These are phyloP conservation scores for Drosophila leontia DNA, from an alignment of 1,140 invertebrate genomes.

Conservation along the genomic window DNA sequence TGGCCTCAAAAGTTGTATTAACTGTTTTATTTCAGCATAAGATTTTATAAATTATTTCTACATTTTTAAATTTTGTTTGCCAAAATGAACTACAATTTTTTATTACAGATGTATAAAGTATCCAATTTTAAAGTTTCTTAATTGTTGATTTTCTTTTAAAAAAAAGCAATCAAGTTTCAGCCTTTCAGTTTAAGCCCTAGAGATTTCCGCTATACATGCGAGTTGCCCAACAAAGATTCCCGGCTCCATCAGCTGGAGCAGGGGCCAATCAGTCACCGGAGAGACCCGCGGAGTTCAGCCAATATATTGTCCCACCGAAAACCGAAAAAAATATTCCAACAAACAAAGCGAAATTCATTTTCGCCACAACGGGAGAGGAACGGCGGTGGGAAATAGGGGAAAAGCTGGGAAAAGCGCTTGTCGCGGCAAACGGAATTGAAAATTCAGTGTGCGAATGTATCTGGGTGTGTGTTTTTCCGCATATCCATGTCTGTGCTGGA, in stretches of 20 bases:
- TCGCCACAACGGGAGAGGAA: constrained; percentile 17
- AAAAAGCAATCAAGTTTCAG: constrained; percentile 40
- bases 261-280: constrained; percentile 69
- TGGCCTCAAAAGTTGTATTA: background rate
- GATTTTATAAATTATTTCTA: too few species aligned
- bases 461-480: constrained; percentile 52
- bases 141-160: background rate
- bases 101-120: background rate
- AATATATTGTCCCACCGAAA: constrained; percentile 68
- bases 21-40: background rate
- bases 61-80: background rate
- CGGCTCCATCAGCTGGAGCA: constrained; percentile 9
- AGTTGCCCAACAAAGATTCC: constrained; percentile 18
- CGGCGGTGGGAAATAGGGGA: background rate
- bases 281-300: constrained; percentile 27
- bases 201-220: constrained; percentile 25
- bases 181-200: constrained; percentile 18
- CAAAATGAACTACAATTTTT: too few species aligned
- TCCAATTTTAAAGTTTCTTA: background rate
- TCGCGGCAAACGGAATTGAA: constrained; percentile 82
- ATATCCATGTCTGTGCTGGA: constrained; percentile 74
- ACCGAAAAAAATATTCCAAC: constrained; percentile 69
- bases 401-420: constrained; percentile 50
- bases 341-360: constrained; percentile 83
- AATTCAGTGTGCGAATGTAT: constrained; percentile 57